Conservation (phyloP, 2,888 invertebrate genomes). For the Tetrapedia diversipes region DNA sequence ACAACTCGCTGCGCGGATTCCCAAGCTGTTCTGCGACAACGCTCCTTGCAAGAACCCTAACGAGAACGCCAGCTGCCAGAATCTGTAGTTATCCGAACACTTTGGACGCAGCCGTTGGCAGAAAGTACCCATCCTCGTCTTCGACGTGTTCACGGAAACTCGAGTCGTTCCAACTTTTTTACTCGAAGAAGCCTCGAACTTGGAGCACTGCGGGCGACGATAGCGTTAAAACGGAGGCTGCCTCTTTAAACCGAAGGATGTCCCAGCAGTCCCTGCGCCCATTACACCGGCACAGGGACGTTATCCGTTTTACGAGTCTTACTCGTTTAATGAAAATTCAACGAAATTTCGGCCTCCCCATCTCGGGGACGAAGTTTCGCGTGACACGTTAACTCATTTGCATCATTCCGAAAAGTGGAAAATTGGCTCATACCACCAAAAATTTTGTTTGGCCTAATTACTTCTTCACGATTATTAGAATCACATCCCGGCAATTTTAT, state of each 20-base stretch:
- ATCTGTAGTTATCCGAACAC: constrained; percentile 9
- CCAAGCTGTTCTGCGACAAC: constrained; percentile 1
- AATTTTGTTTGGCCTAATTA: too few relatives aligned
- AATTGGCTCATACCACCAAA: too few relatives aligned
- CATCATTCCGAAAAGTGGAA: too few relatives aligned
- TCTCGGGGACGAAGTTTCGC: constrained; percentile 23
- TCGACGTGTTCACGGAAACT: constrained; percentile 27
- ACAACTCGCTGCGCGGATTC: not conserved
- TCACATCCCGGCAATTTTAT: too few relatives aligned
- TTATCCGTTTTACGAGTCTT: constrained; percentile 26
- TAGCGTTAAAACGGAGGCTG: constrained; percentile 25
- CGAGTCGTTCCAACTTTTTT: constrained; percentile 39
- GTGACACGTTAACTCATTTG: too few relatives aligned
- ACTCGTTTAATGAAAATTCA: constrained; percentile 49
- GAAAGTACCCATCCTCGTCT: constrained; percentile 5
- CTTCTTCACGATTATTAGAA: too few relatives aligned
- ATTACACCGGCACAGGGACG: not conserved
- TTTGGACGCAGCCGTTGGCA: constrained; percentile 23
- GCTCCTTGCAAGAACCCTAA: constrained; percentile 4
- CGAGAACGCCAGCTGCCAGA: constrained; percentile 20
- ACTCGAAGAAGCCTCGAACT: constrained; percentile 29
- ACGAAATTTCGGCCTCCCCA: not conserved
- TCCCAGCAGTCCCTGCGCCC: not conserved
- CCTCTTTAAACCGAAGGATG: constrained; percentile 5
- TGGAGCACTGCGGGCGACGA: constrained; percentile 24